Evolutionary conservation across 2,797 vertebrate species (phyloP).

Genomic region (Apodemus agrarius): DNA sequence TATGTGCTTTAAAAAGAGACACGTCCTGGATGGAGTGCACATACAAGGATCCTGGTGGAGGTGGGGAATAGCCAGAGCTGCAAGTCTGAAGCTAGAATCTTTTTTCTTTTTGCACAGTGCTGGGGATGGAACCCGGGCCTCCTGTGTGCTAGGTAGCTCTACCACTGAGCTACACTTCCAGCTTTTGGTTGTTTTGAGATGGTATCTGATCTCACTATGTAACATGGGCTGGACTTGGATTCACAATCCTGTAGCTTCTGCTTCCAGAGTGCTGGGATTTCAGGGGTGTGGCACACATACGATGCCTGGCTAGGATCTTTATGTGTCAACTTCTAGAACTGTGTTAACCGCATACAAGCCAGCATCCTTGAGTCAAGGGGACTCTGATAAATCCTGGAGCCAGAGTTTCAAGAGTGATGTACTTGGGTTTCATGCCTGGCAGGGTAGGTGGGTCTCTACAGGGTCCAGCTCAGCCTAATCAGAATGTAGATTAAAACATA

Average conservation of each 20-base stretch:
- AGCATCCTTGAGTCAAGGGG: not conserved
- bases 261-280: not conserved
- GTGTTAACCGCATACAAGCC: not conserved
- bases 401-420: not conserved
- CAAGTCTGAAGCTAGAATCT: not conserved
- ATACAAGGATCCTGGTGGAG: not conserved
- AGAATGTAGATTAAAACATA: not conserved
- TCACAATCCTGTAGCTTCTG: not conserved
- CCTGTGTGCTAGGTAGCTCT: not conserved
- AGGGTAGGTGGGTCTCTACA: not conserved
- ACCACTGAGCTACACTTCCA: not conserved
- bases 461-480: not conserved
- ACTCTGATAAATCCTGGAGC: not conserved
- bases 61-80: not conserved
- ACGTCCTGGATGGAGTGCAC: not conserved
- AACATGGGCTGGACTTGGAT: not conserved
- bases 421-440: not conserved
- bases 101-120: not conserved
- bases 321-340: not conserved
- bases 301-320: not conserved
- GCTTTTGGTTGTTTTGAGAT: too few relatives aligned
- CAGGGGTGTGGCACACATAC: rapidly evolving
- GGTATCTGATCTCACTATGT: not conserved
- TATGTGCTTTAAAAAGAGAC: too few relatives aligned
- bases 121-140: not conserved